Evolutionary conservation across 1,140 invertebrate genomes (phyloP).

Genomic region (Akabosia matsudoensis): DNA sequence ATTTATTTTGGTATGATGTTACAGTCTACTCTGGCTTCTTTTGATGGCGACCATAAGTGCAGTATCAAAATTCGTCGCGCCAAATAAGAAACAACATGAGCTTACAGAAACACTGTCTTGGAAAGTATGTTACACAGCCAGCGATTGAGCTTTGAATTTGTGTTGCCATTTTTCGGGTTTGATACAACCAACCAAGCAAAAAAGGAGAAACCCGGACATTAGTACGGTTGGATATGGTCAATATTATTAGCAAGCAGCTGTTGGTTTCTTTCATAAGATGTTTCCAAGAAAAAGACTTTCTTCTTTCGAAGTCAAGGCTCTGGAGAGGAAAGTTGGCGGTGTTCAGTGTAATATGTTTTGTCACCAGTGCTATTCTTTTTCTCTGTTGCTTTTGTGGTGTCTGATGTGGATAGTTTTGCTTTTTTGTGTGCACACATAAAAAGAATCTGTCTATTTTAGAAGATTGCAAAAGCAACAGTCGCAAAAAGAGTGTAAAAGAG

Average conservation of each 20-base stretch:
- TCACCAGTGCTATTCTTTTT: not conserved
- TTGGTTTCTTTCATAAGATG: not conserved
- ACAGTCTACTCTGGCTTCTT: not conserved
- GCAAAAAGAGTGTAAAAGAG: not conserved
- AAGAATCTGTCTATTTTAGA: not conserved
- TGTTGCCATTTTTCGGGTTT: too few species aligned
- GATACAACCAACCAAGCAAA: too few species aligned
- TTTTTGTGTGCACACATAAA: not conserved
- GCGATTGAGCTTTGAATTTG: too few species aligned
- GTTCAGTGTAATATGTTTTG: not conserved
- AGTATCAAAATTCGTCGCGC: not conserved
- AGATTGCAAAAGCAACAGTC: not conserved
- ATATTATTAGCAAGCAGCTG: too few species aligned
- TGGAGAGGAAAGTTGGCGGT: not conserved
- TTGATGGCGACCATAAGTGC: not conserved
- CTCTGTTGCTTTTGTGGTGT: not conserved
- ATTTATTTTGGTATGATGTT: conserved; percentile 11
- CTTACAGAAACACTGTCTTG: not conserved
- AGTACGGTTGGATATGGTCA: not conserved
- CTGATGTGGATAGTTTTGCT: not conserved
- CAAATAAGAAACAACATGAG: not conserved
- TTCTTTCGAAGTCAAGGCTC: not conserved
- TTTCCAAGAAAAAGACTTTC: not conserved
- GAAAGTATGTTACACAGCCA: not conserved
- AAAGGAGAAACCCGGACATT: not conserved